Conservation (phyloP, 1,140 invertebrate genomes). For the Calephelis nemesis region DNA sequence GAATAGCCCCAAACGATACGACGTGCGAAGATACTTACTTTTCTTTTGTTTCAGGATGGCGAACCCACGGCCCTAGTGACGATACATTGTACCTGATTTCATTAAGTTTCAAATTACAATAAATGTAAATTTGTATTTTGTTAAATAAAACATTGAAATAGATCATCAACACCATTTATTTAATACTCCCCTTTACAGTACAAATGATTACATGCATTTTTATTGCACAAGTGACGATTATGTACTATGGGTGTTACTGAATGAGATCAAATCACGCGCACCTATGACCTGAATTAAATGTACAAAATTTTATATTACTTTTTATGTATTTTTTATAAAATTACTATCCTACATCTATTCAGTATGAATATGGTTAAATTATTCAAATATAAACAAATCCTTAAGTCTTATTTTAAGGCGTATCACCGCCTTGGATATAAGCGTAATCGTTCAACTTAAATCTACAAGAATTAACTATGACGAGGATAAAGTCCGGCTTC, state of each 20-base stretch:
- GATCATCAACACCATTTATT: constrained; percentile 68
- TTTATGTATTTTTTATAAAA: constrained; percentile 56
- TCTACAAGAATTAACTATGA: constrained; percentile 36
- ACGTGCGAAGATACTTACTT: neutral
- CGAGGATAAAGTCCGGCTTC: constrained; percentile 17
- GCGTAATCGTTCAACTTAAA: constrained; percentile 71
- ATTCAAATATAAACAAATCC: constrained; percentile 60
- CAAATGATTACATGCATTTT: constrained; percentile 48
- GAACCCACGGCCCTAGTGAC: constrained; percentile 42
- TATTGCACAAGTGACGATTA: constrained; percentile 45
- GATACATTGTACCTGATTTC: neutral
- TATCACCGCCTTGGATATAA: constrained; percentile 55
- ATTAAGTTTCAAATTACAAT: constrained; percentile 5
- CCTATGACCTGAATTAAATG: constrained; percentile 42
- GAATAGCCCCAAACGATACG: too few species aligned
- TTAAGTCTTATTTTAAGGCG: constrained; percentile 72
- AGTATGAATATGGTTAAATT: constrained; percentile 58
- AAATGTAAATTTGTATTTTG: constrained; percentile 19
- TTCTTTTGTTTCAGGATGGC: constrained; percentile 55
- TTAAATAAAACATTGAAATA: constrained; percentile 32
- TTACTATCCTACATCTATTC: constrained; percentile 25
- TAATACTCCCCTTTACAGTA: constrained; percentile 55
- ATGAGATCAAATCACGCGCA: constrained; percentile 44
- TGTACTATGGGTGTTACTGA: constrained; percentile 13
- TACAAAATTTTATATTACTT: constrained; percentile 58